Base-by-base conservation (phyloP, 2,797 vertebrate genomes). In the Siniperca undulata region DNA sequence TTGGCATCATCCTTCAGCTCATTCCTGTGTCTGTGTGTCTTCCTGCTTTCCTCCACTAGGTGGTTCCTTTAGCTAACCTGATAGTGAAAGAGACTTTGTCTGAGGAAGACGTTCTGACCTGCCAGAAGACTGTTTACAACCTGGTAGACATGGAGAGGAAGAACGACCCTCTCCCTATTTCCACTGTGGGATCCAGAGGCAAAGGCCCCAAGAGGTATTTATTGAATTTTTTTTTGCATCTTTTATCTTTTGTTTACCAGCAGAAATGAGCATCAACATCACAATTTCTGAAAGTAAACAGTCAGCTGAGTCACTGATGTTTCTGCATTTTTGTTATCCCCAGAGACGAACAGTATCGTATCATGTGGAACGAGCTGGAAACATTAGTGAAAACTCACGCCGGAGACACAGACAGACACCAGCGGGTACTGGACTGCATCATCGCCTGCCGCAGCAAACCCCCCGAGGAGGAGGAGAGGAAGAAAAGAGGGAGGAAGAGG, bases 301-400 rank as follows among this genome's bases (percentile, higher is more conserved):
- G 7, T 16, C 9, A 17, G 4, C 38, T 17, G 42, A 20, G 7
- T 67, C 11, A 7, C 9, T 59, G 4, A 74, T 30, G 22, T 52
- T 8, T 48, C n/a, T 68, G 13, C 50, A 0, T 19, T 24, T 22
- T 7, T 56, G 8, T 64, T 0, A 1, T 71, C 46, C 36, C 24
- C 58, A 99, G 99, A 81, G 99, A 99, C 7, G 99, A 99, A 62
- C 99, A 99, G 88, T 99, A 99, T 84, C 97, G 98, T 13, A 98
- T 98, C 13, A 99, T 99, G 99, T 99, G 99, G 98, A 99, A 99
- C n/a, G 99, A 99, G 91, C 87, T 99, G 94, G 99, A 99, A 92
- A 99, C 98, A 0, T 95, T 99, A 12, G 99, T 99, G 11, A 97
- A 98, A 88, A 97, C 98, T 0, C 99, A 99, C 70, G 94, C 97